A percentile compares a stretch with the other conserved stretches of the same genome.
phyloP scores from a whole-genome alignment of 1,140 invertebrate genomes.

The Centruroides sculpturatus region DNA sequence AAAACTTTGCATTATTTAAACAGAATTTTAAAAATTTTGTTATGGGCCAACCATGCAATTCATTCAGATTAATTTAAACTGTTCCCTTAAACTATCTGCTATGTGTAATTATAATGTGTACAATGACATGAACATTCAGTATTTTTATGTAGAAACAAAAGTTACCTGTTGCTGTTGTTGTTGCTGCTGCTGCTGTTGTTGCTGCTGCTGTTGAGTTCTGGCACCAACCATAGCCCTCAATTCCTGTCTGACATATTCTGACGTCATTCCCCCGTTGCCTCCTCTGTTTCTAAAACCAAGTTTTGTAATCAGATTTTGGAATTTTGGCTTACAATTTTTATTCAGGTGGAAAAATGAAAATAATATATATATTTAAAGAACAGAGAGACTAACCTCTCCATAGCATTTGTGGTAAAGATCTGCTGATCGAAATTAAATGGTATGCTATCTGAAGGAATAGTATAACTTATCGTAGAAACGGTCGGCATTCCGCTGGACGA shows the following conservation, averaged over 20 bases:
- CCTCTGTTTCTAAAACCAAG: background rate
- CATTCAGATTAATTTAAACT: too few species aligned
- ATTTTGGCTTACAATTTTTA: background rate
- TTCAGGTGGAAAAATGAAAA: background rate
- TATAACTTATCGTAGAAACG: background rate
- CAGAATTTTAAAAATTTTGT: too few species aligned
- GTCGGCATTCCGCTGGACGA: conserved; percentile 1
- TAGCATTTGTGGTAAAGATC: conserved; percentile 6
- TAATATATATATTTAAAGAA: background rate
- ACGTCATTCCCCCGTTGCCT: conserved; percentile 32
- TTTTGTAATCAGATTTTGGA: background rate
- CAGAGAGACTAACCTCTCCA: conserved; percentile 6
- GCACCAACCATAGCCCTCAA: conserved; percentile 69
- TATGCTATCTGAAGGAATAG: background rate
- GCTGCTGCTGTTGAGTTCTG: conserved; percentile 44
- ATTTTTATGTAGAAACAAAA: too few species aligned
- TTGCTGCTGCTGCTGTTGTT: too few species aligned
- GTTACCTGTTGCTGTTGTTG: too few species aligned
- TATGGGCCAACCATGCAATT: too few species aligned
- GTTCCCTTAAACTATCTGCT: background rate
- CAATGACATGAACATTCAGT: background rate
- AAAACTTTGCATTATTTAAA: too few species aligned
- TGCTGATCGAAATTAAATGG: conserved; percentile 11
- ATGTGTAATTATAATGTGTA: conserved; percentile 3
- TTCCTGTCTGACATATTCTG: conserved; percentile 77